Evolutionary conservation across 2,888 invertebrate genomes (phyloP).

Genomic region (Yponomeuta cagnagella): DNA sequence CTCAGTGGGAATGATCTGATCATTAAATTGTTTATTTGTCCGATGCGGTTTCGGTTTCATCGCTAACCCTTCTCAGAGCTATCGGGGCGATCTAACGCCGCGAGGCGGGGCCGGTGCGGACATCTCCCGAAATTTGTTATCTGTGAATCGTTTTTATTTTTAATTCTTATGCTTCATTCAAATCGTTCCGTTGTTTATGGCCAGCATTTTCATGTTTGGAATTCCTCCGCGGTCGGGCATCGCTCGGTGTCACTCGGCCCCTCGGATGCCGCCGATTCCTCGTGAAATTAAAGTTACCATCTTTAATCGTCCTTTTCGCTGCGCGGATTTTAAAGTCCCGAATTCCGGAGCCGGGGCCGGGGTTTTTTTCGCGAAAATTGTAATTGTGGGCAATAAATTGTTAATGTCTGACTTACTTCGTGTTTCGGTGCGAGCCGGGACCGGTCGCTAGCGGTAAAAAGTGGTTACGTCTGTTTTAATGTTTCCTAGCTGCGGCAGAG

Average conservation of each 20-base stretch:
- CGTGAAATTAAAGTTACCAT: conserved; percentile 59
- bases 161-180: conserved; percentile 67
- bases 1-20: conserved; percentile 56
- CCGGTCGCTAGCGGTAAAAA: conserved; percentile 54
- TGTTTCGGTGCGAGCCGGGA: conserved; percentile 36
- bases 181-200: conserved; percentile 74
- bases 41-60: conserved; percentile 62
- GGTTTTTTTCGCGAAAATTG: conserved; percentile 64
- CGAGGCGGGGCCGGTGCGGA: conserved; percentile 37
- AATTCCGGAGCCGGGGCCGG: conserved; percentile 48
- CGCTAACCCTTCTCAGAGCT: conserved; percentile 65
- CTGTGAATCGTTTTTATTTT: conserved; percentile 50
- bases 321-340: conserved; percentile 51
- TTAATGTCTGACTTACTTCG: conserved; percentile 58
- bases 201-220: conserved; percentile 72
- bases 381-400: conserved; percentile 70
- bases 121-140: conserved; percentile 66
- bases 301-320: conserved; percentile 52
- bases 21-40: conserved; percentile 55
- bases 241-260: conserved; percentile 32
- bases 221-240: conserved; percentile 45
- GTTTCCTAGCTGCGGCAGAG: conserved; percentile 48
- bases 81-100: conserved; percentile 51
- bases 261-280: conserved; percentile 59
- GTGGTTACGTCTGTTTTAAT: conserved; percentile 48